Percentiles rank a stretch among this genome's conserved stretches.
phyloP scores from a whole-genome alignment of 1,140 invertebrate genomes.

The Drosophila sp. region DNA sequence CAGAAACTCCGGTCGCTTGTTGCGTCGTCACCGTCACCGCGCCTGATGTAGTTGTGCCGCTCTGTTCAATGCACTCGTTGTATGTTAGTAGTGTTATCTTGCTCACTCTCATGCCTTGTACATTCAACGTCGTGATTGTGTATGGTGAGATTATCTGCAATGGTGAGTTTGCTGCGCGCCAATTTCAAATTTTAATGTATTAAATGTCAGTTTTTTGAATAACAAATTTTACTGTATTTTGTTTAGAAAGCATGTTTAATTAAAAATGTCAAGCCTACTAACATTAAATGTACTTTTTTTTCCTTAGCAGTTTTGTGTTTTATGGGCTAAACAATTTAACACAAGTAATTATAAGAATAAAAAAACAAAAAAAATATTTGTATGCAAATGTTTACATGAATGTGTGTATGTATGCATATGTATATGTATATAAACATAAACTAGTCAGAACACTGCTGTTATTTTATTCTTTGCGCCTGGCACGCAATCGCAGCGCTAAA shows the following conservation, averaged over 20 bases:
- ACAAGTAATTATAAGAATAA: constrained; percentile 49
- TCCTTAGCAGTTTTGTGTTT: constrained; percentile 35
- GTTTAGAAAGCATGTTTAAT: constrained; percentile 35
- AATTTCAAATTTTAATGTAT: constrained; percentile 15
- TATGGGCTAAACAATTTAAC: constrained; percentile 33
- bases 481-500: constrained; percentile 88
- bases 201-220: background rate
- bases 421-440: constrained; percentile 16
- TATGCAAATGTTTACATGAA: constrained; percentile 20
- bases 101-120: background rate
- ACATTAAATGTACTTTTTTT: constrained; percentile 26
- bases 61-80: constrained; percentile 6
- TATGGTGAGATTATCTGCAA: constrained; percentile 17
- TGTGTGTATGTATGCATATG: constrained; percentile 2
- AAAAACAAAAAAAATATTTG: constrained; percentile 36
- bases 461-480: constrained; percentile 84
- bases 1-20: constrained; percentile 34
- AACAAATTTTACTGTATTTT: background rate
- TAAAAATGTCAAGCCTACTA: constrained; percentile 35
- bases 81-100: background rate
- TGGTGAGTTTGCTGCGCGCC: constrained; percentile 28
- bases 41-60: constrained; percentile 10
- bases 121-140: constrained; percentile 4
- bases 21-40: constrained; percentile 21
- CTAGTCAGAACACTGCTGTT: constrained; percentile 2